phyloP scores from a whole-genome alignment of 2,113 vertebrate species.

The Tamias sibiricus region DNA sequence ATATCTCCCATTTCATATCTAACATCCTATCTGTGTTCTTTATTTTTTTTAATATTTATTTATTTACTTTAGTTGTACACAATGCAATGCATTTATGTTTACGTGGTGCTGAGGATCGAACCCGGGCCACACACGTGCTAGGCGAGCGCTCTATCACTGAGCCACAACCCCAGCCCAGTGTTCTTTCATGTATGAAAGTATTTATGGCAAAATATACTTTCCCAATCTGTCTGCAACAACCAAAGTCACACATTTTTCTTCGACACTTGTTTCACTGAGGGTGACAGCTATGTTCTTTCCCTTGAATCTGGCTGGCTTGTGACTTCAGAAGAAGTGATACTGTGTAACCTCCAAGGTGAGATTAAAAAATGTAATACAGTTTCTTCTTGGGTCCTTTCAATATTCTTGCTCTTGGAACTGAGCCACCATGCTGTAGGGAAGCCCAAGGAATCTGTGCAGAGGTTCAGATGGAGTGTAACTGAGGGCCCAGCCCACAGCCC shows the following conservation, averaged over 20 bases:
- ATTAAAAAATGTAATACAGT: background rate
- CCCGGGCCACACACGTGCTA: no score
- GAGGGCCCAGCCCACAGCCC: background rate
- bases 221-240: background rate
- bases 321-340: background rate
- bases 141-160: no score
- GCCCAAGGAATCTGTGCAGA: background rate
- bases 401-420: background rate
- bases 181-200: background rate
- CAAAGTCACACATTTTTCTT: background rate
- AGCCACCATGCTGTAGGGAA: background rate
- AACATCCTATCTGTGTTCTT: background rate
- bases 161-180: no score
- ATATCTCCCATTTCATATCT: background rate
- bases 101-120: no score
- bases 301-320: background rate
- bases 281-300: background rate
- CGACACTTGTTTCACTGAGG: background rate
- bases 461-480: background rate
- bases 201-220: background rate
- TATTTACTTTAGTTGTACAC: no score
- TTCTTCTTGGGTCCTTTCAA: background rate
- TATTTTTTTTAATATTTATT: no score
- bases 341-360: background rate
- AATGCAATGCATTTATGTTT: no score